Evolutionary conservation across 2,888 invertebrate species (phyloP), one percentile per base, ranked within the genome.

Genomic region (Drosophila setosimentum): DNA sequence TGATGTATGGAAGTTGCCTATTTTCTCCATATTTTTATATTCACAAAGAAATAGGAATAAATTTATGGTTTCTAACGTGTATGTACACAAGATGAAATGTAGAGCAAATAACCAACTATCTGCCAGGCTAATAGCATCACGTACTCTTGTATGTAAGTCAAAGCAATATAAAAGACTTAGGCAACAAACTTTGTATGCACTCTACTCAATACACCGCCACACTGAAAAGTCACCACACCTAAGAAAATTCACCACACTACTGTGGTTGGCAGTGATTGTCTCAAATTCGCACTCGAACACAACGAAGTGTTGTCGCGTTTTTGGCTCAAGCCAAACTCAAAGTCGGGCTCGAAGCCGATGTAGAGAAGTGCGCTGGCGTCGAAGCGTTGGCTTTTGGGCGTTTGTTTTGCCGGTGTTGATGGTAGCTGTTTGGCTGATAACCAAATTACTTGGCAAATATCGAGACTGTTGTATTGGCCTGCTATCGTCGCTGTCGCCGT

Each of bases 381-480:
- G 70, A 32, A 50, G 45, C 68, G 13, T 55, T 57, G 40, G 64
- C 59, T 58, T 33, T 71, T 74, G 63, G 68, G 69, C 73, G 73
- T 84, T 77, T 82, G 75, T 73, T 82, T 77, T 82, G 78, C 78
- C 69, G 77, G 70, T 64, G 68, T 75, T 68, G 66, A 57, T 74
- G 69, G 76, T 72, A 77, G 87, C 78, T 63, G 57, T 18, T 35
- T 55, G 68, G 64, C 73, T 80, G 82, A 82, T 79, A 82, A 79
- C 80, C 68, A 33, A 73, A 71, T 71, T 32, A 49, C 62, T 68
- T 57, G 66, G 58, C 66, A 64, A 53, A 75, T 60, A 68, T 64
- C 29, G 61, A 54, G 64, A 65, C 53, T 60, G 76, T 73, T 71
- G 64, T 51, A 50, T 58, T 68, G 54, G 57, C 53, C 49, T 68